These are phyloP conservation scores for Periophthalmodon schlosseri DNA, from an alignment of 2,113 vertebrate genomes.

Conservation along the genomic window DNA sequence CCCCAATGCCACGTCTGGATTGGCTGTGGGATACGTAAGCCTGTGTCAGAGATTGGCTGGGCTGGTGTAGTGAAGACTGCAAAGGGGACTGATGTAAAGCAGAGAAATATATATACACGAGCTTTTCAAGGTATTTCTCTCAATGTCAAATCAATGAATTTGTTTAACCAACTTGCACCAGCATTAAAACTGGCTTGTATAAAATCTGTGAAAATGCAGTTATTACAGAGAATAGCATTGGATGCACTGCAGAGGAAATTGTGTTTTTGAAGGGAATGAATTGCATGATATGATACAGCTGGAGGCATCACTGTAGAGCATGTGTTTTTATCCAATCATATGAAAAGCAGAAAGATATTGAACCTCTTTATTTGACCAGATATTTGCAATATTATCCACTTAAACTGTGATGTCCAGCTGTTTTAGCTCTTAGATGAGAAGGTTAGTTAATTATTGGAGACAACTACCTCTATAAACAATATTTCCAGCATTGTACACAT, in stretches of 20 bases:
- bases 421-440: neutral
- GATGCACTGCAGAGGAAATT: slow-evolving; percentile 17
- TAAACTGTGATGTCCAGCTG: neutral
- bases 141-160: neutral
- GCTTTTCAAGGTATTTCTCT: slow-evolving; percentile 17
- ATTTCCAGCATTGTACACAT: too few species aligned
- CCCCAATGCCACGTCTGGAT: slow-evolving; percentile 13
- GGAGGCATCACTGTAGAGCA: slow-evolving; percentile 16
- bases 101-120: slow-evolving; percentile 37
- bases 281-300: slow-evolving; percentile 36
- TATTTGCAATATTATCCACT: neutral
- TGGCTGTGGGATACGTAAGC: slow-evolving; percentile 25
- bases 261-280: slow-evolving; percentile 23
- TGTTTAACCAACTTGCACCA: slow-evolving; percentile 48
- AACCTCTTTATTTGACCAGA: neutral
- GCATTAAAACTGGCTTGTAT: slow-evolving; percentile 13
- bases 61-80: slow-evolving; percentile 16
- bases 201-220: slow-evolving; percentile 5
- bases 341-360: neutral
- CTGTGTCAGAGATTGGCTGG: slow-evolving; percentile 30
- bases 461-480: neutral
- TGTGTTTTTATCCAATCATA: neutral
- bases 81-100: slow-evolving; percentile 53
- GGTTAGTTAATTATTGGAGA: neutral
- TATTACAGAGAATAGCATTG: slow-evolving; percentile 8